A percentile compares a stretch with the other conserved stretches of the same genome.
Evolutionary conservation across 2,888 invertebrate species (phyloP).

Genomic region (Thymelicus lineola): DNA sequence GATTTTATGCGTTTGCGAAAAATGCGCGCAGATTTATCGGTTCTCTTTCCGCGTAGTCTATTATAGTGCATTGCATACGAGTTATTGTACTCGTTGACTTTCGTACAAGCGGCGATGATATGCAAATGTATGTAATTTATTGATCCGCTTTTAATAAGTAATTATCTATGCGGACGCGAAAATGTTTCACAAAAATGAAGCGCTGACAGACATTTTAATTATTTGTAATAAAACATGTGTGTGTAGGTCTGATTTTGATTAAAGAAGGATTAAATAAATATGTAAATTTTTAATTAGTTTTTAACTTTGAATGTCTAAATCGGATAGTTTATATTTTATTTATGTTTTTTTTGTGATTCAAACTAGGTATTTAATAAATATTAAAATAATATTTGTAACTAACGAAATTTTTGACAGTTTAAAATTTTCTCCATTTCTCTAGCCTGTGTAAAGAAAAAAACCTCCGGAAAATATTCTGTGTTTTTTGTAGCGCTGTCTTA

Average conservation of each 20-base stretch:
- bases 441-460: too few relatives aligned
- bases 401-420: too few relatives aligned
- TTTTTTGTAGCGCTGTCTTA: too few relatives aligned
- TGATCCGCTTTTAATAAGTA: constrained; percentile 44
- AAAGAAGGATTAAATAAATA: too few relatives aligned
- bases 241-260: neutral
- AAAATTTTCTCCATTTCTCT: too few relatives aligned
- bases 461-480: too few relatives aligned
- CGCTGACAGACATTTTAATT: constrained; percentile 6
- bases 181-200: constrained; percentile 23
- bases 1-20: constrained; percentile 82
- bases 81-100: constrained; percentile 44
- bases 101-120: constrained; percentile 49
- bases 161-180: constrained; percentile 39
- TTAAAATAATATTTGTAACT: too few relatives aligned
- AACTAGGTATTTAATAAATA: too few relatives aligned
- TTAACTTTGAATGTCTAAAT: neutral
- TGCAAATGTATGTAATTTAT: constrained; percentile 54
- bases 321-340: too few relatives aligned
- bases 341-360: too few relatives aligned
- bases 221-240: neutral
- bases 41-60: constrained; percentile 74
- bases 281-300: neutral
- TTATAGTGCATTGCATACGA: constrained; percentile 57
- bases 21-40: constrained; percentile 78